Evolutionary conservation across 2,888 invertebrate genomes (phyloP).

Genomic region (Panopea generosa): DNA sequence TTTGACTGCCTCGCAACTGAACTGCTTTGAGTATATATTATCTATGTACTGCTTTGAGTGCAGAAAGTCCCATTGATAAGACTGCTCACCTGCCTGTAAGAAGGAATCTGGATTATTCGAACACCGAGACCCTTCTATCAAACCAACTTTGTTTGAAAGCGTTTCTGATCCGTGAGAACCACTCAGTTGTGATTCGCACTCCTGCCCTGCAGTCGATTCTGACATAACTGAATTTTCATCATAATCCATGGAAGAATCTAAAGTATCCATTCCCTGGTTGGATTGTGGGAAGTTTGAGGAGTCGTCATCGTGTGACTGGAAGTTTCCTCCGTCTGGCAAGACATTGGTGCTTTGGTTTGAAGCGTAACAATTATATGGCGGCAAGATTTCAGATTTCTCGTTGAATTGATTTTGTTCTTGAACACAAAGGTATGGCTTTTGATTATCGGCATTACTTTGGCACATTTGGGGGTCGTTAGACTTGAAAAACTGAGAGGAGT

Average conservation of each 20-base stretch:
- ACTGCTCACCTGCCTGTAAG: conserved; percentile 34
- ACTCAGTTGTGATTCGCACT: conserved; percentile 45
- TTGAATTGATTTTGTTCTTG: conserved; percentile 50
- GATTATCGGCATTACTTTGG: conserved; percentile 60
- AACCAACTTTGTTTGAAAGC: conserved; percentile 24
- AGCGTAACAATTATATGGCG: conserved; percentile 54
- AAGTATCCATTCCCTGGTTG: conserved; percentile 1
- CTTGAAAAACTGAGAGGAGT: conserved; percentile 36
- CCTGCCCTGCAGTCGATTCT: conserved; percentile 27
- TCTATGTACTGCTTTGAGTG: conserved; percentile 64
- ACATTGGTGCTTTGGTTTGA: conserved; percentile 52
- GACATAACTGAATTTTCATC: conserved; percentile 58
- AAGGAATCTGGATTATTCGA: conserved; percentile 6
- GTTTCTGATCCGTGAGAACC: conserved; percentile 20
- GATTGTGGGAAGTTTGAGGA: conserved; percentile 41
- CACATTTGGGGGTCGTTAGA: conserved; percentile 50
- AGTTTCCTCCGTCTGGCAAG: conserved; percentile 47
- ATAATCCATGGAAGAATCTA: conserved; percentile 51
- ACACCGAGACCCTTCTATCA: conserved; percentile 20
- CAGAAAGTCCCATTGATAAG: conserved; percentile 57
- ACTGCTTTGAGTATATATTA: conserved; percentile 49
- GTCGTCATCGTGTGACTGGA: conserved; percentile 55
- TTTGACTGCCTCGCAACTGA: conserved; percentile 59
- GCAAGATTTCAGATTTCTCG: conserved; percentile 55
- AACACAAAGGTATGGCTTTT: conserved; percentile 62